Percentiles rank a stretch among this genome's conserved stretches.
These are phyloP conservation scores for Alligator mississippiensis DNA, from an alignment of 2,113 vertebrate genomes.

Conservation along the genomic window DNA sequence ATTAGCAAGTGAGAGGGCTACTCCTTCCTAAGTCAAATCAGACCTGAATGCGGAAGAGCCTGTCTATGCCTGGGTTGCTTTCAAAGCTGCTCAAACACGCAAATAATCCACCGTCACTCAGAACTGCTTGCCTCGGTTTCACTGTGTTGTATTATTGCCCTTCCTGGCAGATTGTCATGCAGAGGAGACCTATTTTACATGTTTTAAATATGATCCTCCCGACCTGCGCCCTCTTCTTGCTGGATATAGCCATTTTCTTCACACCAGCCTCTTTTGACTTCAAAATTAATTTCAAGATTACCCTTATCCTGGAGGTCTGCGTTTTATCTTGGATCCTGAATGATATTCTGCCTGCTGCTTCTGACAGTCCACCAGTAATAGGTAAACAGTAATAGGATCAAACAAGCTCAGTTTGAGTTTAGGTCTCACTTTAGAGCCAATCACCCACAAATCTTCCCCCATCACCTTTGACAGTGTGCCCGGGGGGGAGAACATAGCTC, in stretches of 20 bases:
- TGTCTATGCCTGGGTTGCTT: no score
- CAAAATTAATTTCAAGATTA: slow-evolving; percentile 80
- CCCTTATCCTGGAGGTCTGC: slow-evolving; percentile 78
- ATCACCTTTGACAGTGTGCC: no score
- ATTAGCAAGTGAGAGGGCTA: no score
- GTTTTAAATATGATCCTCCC: slow-evolving; percentile 76
- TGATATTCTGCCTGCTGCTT: slow-evolving; percentile 79
- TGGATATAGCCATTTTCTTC: slow-evolving; percentile 78
- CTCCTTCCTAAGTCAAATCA: no score
- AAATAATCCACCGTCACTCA: no score
- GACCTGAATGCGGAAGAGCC: no score
- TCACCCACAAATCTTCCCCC: no score
- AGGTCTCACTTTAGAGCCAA: no score
- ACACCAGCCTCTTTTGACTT: slow-evolving; percentile 63
- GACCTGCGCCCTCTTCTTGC: slow-evolving; percentile 63
- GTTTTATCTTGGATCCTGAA: slow-evolving; percentile 78
- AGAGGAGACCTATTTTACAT: slow-evolving; percentile 74
- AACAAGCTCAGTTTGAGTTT: no score
- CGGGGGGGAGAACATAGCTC: no score
- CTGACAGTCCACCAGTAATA: slow-evolving; percentile 42
- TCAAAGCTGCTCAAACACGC: no score
- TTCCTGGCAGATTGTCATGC: slow-evolving; percentile 60
- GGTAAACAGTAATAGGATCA: neutral
- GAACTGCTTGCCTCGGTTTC: neutral
- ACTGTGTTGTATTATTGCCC: neutral